Percentiles rank a stretch among this genome's conserved stretches.
Conservation (phyloP, 2,113 vertebrate species). For the Myxocyprinus asiaticus region DNA sequence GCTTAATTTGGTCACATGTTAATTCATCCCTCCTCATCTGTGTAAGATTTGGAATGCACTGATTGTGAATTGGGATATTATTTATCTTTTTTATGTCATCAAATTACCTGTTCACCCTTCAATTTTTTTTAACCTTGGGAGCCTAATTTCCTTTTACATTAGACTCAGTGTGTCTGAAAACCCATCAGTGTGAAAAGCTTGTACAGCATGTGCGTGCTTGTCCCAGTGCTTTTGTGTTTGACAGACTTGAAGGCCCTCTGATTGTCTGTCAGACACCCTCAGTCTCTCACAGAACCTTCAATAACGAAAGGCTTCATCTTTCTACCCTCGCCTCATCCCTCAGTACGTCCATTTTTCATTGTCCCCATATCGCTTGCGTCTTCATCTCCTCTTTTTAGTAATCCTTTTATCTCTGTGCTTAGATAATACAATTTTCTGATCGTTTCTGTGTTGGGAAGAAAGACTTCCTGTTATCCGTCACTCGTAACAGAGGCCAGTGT, state of each 20-base stretch:
- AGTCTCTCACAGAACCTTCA: not conserved
- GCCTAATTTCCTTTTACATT: too few relatives aligned
- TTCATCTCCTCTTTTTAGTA: slow-evolving; percentile 1
- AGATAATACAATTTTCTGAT: slow-evolving; percentile 21
- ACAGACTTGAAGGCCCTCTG: slow-evolving; percentile 12
- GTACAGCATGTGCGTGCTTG: not conserved
- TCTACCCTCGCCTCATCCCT: not conserved
- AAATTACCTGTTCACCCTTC: not conserved
- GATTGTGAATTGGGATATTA: not conserved
- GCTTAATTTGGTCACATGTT: too few relatives aligned
- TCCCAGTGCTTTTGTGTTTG: not conserved
- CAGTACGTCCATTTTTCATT: too few relatives aligned
- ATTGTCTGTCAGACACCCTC: not conserved
- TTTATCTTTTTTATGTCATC: not conserved
- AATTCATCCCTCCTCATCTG: too few relatives aligned
- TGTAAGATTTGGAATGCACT: not conserved
- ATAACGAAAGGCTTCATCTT: not conserved
- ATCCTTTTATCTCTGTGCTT: slow-evolving; percentile 29
- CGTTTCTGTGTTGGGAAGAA: slow-evolving; percentile 12
- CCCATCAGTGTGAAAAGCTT: not conserved
- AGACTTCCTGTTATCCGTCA: slow-evolving; percentile 15
- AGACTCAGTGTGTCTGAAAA: too few relatives aligned
- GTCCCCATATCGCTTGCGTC: slow-evolving; percentile 1
- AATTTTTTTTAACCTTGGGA: not conserved
- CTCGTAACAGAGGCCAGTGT: not conserved